Evolutionary conservation across 2,113 vertebrate species (phyloP).

Genomic region (Apus apus): DNA sequence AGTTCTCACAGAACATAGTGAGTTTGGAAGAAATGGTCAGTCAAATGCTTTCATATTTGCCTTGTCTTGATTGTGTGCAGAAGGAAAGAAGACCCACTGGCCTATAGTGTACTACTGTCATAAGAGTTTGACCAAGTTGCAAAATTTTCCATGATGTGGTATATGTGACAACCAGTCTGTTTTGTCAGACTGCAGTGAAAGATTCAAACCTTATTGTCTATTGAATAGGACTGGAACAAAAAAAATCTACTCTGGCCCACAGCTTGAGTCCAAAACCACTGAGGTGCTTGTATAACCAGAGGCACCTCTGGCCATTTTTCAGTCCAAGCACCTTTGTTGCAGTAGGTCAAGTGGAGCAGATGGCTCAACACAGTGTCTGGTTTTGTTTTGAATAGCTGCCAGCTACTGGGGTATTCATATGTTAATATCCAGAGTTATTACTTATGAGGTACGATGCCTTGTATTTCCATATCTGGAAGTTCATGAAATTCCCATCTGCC

Average conservation of each 20-base stretch:
- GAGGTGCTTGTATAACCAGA: background rate
- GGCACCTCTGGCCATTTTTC: background rate
- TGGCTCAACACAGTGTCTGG: accelerated
- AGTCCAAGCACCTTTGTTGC: background rate
- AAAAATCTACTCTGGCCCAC: accelerated
- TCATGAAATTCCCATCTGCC: background rate
- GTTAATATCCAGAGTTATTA: background rate
- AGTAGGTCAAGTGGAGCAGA: background rate
- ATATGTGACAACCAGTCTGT: background rate
- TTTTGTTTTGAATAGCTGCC: background rate
- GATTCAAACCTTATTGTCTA: background rate
- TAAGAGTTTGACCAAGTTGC: background rate
- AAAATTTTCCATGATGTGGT: background rate
- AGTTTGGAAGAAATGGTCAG: background rate
- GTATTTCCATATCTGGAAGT: background rate
- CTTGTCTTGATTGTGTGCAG: accelerated
- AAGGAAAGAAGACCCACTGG: background rate
- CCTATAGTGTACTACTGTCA: background rate
- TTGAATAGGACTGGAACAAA: background rate
- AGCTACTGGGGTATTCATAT: accelerated
- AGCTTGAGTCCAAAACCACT: background rate
- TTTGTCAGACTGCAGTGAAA: accelerated
- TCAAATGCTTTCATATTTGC: background rate
- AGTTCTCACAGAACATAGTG: background rate
- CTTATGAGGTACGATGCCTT: background rate